These are phyloP conservation scores for Polypterus bichir DNA, from an alignment of 2,113 vertebrate species.

Conservation along the genomic window DNA sequence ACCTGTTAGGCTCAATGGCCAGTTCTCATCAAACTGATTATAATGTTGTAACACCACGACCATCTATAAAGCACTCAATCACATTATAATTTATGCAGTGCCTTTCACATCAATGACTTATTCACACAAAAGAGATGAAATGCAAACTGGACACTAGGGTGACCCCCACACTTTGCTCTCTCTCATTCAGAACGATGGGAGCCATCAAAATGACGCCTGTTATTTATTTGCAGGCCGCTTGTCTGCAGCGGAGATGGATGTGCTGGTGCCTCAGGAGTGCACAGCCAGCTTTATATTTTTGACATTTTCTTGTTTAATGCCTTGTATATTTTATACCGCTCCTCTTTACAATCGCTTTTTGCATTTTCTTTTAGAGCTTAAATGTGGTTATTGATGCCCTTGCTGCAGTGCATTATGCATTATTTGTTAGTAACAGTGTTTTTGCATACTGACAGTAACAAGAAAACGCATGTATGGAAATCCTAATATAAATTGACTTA, in stretches of 20 bases:
- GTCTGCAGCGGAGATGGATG: slow-evolving; percentile 48
- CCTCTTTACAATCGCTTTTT: slow-evolving; percentile 52
- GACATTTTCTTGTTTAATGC: slow-evolving; percentile 62
- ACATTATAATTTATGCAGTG: too few species aligned
- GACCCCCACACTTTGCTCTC: background rate
- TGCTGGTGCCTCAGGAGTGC: slow-evolving; percentile 41
- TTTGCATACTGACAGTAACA: slow-evolving; percentile 99
- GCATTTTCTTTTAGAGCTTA: slow-evolving; percentile 88
- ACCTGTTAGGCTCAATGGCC: too few species aligned
- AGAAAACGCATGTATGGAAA: slow-evolving; percentile 99
- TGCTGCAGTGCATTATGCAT: slow-evolving; percentile 92
- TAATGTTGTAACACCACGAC: too few species aligned
- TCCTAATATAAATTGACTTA: slow-evolving; percentile 99
- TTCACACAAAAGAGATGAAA: background rate
- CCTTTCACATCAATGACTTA: too few species aligned
- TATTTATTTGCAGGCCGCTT: slow-evolving; percentile 41
- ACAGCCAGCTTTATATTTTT: slow-evolving; percentile 63
- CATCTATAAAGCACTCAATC: too few species aligned
- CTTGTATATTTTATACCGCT: slow-evolving; percentile 49
- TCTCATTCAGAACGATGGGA: too few species aligned
- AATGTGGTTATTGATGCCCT: slow-evolving; percentile 83
- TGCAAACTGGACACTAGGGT: background rate
- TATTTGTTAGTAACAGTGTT: slow-evolving; percentile 97
- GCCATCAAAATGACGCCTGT: slow-evolving; percentile 7
- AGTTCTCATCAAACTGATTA: too few species aligned